phyloP scores from a whole-genome alignment of 2,113 vertebrate genomes.

The Stegastes partitus region DNA sequence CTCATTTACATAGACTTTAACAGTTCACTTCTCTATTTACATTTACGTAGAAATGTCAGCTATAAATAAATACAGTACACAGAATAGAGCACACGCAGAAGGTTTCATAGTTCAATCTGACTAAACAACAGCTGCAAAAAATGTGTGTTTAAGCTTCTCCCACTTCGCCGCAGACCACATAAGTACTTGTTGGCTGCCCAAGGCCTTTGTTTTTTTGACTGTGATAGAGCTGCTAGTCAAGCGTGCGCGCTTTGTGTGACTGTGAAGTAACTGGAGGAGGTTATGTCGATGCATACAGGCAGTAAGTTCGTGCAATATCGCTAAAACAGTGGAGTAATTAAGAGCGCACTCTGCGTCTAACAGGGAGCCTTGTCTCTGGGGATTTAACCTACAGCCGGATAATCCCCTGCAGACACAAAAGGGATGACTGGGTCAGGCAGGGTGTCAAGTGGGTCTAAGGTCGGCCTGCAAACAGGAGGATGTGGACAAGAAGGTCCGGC shows the following conservation, averaged over 20 bases:
- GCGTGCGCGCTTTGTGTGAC: background rate
- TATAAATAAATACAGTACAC: background rate
- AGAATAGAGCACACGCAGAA: no score
- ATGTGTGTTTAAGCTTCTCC: background rate
- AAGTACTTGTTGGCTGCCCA: background rate
- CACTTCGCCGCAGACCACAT: conserved; percentile 18
- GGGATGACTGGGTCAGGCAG: conserved; percentile 68
- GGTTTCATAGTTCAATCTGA: no score
- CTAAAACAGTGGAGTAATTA: conserved; percentile 45
- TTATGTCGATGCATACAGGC: background rate
- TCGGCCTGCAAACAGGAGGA: conserved; percentile 49
- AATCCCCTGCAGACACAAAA: conserved; percentile 80
- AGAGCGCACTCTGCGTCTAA: conserved; percentile 35
- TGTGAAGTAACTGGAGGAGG: background rate
- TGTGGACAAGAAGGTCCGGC: conserved; percentile 57
- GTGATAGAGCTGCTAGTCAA: background rate
- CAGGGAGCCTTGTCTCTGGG: conserved; percentile 59
- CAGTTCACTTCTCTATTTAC: conserved; percentile 10
- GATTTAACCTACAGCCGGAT: conserved; percentile 76
- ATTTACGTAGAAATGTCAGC: background rate
- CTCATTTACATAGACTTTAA: background rate
- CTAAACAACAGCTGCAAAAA: conserved; percentile 19
- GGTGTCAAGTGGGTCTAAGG: conserved; percentile 70
- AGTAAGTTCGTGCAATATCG: conserved; percentile 2
- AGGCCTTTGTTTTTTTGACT: background rate